phyloP scores from a whole-genome alignment of 2,797 vertebrate species.

The Rhyacichthys aspro region DNA sequence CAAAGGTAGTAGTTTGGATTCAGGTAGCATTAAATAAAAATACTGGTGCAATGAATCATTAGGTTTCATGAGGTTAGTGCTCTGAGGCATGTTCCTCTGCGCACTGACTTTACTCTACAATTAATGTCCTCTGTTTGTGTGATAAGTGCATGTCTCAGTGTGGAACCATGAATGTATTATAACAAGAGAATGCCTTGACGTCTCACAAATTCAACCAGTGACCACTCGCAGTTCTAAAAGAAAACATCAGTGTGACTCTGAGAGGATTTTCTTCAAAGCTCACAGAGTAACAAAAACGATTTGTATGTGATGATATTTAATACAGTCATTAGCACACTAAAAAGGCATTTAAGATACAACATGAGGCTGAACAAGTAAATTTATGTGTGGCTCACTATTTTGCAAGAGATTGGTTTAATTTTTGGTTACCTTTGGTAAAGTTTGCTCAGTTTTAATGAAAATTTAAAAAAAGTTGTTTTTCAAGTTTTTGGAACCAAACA shows the following conservation, averaged over 20 bases:
- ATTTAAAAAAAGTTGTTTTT: conserved; percentile 23
- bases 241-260: too few species aligned
- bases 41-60: conserved; percentile 10
- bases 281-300: too few species aligned
- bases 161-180: not conserved
- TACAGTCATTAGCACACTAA: too few species aligned
- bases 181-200: too few species aligned
- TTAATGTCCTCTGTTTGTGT: not conserved
- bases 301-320: too few species aligned
- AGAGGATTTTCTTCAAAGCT: too few species aligned
- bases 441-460: not conserved
- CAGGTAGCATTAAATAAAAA: conserved; percentile 10
- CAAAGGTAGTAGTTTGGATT: conserved; percentile 25
- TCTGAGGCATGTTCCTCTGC: conserved; percentile 24
- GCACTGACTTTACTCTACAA: not conserved
- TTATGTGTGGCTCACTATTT: too few species aligned
- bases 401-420: too few species aligned
- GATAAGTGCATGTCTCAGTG: conserved; percentile 8
- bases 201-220: too few species aligned
- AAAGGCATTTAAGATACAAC: too few species aligned
- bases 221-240: too few species aligned
- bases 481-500: conserved; percentile 25
- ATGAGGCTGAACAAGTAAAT: too few species aligned
- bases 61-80: conserved; percentile 4
- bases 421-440: not conserved